Evolutionary conservation across 2,113 vertebrate genomes (phyloP), one percentile per base, ranked within the genome.

Genomic region (Mormoops blainvillei): DNA sequence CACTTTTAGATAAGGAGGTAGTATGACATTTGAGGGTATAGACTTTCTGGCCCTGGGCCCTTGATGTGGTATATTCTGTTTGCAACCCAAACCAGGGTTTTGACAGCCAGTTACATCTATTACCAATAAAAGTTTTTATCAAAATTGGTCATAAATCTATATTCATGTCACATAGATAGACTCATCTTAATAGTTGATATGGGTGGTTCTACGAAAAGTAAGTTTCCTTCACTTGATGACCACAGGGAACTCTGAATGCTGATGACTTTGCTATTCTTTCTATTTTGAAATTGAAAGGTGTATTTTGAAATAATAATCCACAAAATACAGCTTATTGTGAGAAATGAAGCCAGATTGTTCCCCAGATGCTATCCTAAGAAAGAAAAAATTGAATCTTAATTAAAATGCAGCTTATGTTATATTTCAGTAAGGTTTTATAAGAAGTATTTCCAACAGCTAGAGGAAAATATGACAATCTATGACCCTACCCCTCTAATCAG

Each of bases 361-460:
- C 98, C 96, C 97, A 98, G 98, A 98, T 98, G 97, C 90, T 92
- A 85, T 48, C 63, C 94, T 95, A 71, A 95, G 97, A 94, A 98
- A 98, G 71, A 97, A 97, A 98, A 94, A 91, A 95, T 94, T 95
- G 87, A 81, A 95, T 92, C 95, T 91, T 94, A 95, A 98, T 98
- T 98, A 98, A 98, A 97, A 98, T 89, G 43, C 81, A 97, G 45
- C 96, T 97, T 91, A 97, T 70, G 74, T 87, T 97, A 58, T 81
- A 68, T 96, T 97, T 97, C 52, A 93, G 74, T 61, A 74, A 93
- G 94, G 61, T 91, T 98, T 97, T 97, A 74, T 77, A 95, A 83
- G 94, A 95, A 98, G 97, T 96, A 97, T 95, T 97, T 98, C 97
- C 87, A 98, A 81, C 91, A 87, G 38, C 63, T 89, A 68, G 31